Evolutionary conservation across 2,113 vertebrate species (phyloP).

Genomic region (Pelodiscus sinensis): DNA sequence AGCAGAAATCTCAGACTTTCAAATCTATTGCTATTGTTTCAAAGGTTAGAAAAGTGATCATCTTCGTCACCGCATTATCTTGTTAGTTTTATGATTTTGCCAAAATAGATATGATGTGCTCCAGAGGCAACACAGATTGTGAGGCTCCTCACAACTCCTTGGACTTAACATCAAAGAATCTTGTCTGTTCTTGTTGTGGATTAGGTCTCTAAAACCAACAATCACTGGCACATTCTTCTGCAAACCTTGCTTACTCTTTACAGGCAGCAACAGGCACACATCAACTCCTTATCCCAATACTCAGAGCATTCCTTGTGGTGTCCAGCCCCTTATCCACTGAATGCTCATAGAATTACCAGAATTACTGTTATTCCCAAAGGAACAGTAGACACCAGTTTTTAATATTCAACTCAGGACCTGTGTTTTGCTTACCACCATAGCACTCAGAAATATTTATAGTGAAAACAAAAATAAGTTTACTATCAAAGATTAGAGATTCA

Average conservation of each 20-base stretch:
- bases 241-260: background rate
- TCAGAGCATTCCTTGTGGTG: background rate
- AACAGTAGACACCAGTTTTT: background rate
- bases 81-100: background rate
- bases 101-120: background rate
- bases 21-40: background rate
- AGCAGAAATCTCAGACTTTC: background rate
- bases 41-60: background rate
- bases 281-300: background rate
- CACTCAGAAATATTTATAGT: background rate
- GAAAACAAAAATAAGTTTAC: background rate
- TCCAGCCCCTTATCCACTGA: background rate
- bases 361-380: background rate
- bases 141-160: background rate
- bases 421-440: background rate
- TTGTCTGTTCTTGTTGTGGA: background rate
- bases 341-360: background rate
- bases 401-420: background rate
- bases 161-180: background rate
- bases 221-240: background rate
- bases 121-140: background rate
- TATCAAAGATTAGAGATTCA: background rate
- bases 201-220: background rate
- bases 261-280: background rate
- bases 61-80: conserved; percentile 6